Evolutionary conservation across 2,113 vertebrate species (phyloP).

Genomic region (Empidonax traillii): DNA sequence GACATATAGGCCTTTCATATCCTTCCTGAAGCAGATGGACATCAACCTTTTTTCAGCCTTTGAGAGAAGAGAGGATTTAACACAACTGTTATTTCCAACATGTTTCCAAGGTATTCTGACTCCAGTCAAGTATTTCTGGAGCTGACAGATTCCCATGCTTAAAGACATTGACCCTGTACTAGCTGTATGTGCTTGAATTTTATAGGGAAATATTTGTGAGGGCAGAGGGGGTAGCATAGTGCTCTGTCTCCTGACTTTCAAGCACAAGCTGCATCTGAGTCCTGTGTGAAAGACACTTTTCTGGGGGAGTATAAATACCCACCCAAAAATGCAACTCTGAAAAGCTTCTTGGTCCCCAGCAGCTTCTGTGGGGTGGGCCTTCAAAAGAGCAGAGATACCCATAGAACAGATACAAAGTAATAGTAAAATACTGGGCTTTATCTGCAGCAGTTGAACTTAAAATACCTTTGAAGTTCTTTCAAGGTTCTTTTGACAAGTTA

Average conservation of each 20-base stretch:
- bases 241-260: neutral
- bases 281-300: neutral
- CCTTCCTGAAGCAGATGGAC: neutral
- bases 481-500: neutral
- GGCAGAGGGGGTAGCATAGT: neutral
- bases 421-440: neutral
- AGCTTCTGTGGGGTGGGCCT: fast-evolving
- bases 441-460: neutral
- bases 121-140: neutral
- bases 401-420: neutral
- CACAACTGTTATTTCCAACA: neutral
- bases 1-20: neutral
- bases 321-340: neutral
- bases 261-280: neutral
- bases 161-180: neutral
- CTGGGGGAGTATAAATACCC: neutral
- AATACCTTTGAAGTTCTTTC: neutral
- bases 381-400: neutral
- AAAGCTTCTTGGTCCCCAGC: neutral
- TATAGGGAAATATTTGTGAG: neutral
- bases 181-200: neutral
- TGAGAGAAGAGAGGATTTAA: neutral
- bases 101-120: neutral
- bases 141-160: neutral
- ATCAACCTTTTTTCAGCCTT: neutral